Evolutionary conservation across 2,797 vertebrate species (phyloP).

Genomic region (Crotalus adamanteus): DNA sequence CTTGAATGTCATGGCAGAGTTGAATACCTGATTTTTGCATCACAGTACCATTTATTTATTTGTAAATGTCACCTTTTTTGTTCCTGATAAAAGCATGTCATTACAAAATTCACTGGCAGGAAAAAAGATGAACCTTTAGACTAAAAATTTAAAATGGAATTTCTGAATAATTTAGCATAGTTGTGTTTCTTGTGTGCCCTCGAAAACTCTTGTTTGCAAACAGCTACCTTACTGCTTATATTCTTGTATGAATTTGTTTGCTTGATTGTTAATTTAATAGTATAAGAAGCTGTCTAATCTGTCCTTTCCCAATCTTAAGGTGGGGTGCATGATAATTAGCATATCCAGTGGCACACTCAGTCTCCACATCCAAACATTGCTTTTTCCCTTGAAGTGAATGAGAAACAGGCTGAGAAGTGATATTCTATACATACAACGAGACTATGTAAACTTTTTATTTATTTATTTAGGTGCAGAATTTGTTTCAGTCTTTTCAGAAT

Average conservation of each 20-base stretch:
- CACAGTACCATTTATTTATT: constrained; percentile 40
- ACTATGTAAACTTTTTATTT: not conserved
- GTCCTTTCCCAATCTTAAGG: not conserved
- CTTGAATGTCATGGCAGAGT: constrained; percentile 14
- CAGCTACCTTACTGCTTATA: constrained; percentile 48
- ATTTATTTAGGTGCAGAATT: not conserved
- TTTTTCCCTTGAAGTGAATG: not conserved
- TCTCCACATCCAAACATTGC: not conserved
- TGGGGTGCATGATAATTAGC: not conserved
- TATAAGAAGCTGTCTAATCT: constrained; percentile 15
- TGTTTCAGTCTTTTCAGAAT: not conserved
- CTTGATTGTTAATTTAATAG: constrained; percentile 49
- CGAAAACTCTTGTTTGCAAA: constrained; percentile 36
- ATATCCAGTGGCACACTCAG: not conserved
- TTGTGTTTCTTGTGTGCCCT: constrained; percentile 36
- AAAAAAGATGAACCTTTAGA: constrained; percentile 24
- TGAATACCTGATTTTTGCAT: constrained; percentile 22
- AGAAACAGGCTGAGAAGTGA: not conserved
- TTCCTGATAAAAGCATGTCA: constrained; percentile 33
- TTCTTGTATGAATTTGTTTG: constrained; percentile 51
- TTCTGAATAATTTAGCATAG: constrained; percentile 49
- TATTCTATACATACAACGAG: not conserved
- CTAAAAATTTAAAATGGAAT: constrained; percentile 30
- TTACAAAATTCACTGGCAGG: constrained; percentile 38
- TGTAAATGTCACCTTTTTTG: constrained; percentile 40